Percentiles rank a stretch among this genome's conserved stretches.
Evolutionary conservation across 2,113 vertebrate genomes (phyloP).

Genomic region (Zeus faber): DNA sequence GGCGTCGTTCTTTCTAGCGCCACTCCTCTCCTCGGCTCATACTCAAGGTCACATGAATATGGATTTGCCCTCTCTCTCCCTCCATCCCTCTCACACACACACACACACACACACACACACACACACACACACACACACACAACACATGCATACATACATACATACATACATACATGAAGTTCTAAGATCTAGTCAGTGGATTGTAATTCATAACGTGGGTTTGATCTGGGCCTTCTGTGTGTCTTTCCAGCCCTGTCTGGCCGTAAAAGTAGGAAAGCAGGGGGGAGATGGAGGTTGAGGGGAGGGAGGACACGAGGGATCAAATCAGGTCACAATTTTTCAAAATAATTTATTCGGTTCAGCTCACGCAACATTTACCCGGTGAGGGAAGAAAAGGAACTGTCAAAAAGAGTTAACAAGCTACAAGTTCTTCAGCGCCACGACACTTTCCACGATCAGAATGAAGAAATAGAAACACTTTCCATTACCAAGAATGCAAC

Average conservation of each 20-base stretch:
- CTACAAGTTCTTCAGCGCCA: too few species aligned
- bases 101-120: not conserved
- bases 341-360: too few species aligned
- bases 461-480: too few species aligned
- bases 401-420: too few species aligned
- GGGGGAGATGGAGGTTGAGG: too few species aligned
- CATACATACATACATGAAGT: constrained; percentile 46
- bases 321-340: too few species aligned
- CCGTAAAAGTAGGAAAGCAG: constrained; percentile 43
- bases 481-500: too few species aligned
- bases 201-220: constrained; percentile 67
- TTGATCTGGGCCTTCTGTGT: constrained; percentile 50
- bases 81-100: not conserved
- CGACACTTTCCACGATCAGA: too few species aligned
- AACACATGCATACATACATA: not conserved
- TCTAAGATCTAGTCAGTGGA: constrained; percentile 64
- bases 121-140: not conserved
- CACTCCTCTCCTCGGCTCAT: constrained; percentile 53
- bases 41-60: constrained; percentile 97
- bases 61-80: constrained; percentile 66
- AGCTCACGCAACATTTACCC: too few species aligned
- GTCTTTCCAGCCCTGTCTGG: constrained; percentile 35
- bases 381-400: too few species aligned
- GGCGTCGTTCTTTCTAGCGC: constrained; percentile 47
- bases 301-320: too few species aligned